Evolutionary conservation across 2,888 invertebrate genomes (phyloP), one percentile per base, ranked within the genome.

Genomic region (Polydrusus pterygomalis): DNA sequence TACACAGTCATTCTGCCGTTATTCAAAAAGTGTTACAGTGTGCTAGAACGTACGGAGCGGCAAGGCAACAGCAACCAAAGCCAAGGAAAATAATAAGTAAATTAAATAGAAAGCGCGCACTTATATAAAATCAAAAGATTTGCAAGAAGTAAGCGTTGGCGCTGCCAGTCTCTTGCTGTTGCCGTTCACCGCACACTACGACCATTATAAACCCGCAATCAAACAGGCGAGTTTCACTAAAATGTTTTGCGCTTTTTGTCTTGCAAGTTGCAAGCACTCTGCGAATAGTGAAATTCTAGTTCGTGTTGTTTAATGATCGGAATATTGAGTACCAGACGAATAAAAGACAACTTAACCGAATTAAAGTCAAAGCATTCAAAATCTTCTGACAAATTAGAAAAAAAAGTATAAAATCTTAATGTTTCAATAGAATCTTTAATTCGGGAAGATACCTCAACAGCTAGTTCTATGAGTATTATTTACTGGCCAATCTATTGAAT

Each of bases 21-120:
- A 67, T 67, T 67, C 67, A 54, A 67, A 72, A 72, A 72, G 64
- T 65, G 64, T 72, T 72, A 72, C 64, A 45, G 63, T 47, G 51
- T 60, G 58, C 58, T 60, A 60, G 65, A 49, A 65, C 65, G 49
- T 51, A 34, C 34, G 17, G 30, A 49, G 51, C 65, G 49, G 47
- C 47, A 47, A 47, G 54, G 49, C 70, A 58, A 65, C 30, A 51
- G 38, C 60, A 47, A 51, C 62, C 34, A 15, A 62, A 70, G 68
- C 74, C 70, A 65, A 65, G 47, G 58, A 72, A 72, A 72, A 72
- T 72, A 72, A 72, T 63, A 64, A 80, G 80, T 82, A 83, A 83
- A 83, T 83, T 83, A 83, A 84, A 83, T 84, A 84, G 84, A 83
- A 84, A 84, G 84, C 83, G 82, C 79, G 65, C 74, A 68, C 75